Evolutionary conservation across 2,888 invertebrate species (phyloP).

Genomic region (Drosophila leonis): DNA sequence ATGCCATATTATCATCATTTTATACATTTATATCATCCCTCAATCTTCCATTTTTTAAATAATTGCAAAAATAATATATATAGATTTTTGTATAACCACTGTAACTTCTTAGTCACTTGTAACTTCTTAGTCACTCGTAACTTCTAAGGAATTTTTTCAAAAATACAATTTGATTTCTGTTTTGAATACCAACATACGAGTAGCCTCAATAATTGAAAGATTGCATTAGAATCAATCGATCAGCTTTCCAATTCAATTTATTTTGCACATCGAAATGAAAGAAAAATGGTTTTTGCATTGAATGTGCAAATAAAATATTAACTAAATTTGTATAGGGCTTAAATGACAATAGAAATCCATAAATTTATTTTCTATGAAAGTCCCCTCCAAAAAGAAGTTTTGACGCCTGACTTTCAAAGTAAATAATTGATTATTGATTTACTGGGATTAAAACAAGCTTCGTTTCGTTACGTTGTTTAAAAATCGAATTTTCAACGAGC

Average conservation of each 20-base stretch:
- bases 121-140: background rate
- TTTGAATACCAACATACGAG: background rate
- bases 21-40: background rate
- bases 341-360: background rate
- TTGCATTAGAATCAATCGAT: slow-evolving; percentile 7
- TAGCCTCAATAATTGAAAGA: background rate
- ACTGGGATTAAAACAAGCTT: background rate
- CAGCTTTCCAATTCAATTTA: slow-evolving; percentile 1
- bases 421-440: slow-evolving; percentile 1
- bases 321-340: background rate
- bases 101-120: background rate
- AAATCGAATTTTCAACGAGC: background rate
- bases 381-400: background rate
- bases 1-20: background rate
- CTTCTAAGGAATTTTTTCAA: background rate
- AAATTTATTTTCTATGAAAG: too few species aligned
- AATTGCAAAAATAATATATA: background rate
- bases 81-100: background rate
- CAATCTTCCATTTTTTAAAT: background rate
- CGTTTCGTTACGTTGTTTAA: background rate
- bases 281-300: background rate
- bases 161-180: background rate
- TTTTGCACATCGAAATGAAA: background rate
- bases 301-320: background rate
- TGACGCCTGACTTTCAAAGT: background rate